These are phyloP conservation scores for Emydocephalus ijimae DNA, from an alignment of 2,113 vertebrate genomes.

Conservation along the genomic window DNA sequence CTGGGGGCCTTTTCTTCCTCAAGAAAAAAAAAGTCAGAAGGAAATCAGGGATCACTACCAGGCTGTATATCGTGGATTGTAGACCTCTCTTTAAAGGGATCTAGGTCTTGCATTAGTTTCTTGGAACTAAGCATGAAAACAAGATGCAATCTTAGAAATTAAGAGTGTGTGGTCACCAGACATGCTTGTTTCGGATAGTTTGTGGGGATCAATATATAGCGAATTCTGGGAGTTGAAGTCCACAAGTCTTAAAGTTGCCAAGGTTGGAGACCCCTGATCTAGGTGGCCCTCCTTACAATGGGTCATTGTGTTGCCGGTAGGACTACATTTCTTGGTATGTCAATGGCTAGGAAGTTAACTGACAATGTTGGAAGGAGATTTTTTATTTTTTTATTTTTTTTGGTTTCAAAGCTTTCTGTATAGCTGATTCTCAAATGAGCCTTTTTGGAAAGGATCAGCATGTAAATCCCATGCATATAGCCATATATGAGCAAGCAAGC, in stretches of 20 bases:
- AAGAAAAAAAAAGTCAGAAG: not conserved
- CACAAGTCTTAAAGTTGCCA: too few species aligned
- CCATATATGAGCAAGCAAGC: not conserved
- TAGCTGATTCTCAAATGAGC: not conserved
- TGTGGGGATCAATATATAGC: not conserved
- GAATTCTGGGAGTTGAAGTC: too few species aligned
- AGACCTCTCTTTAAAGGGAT: not conserved
- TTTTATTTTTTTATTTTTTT: too few species aligned
- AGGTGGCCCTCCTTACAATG: not conserved
- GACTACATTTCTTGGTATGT: not conserved
- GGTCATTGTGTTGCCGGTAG: not conserved
- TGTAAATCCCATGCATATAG: not conserved
- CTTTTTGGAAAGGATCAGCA: not conserved
- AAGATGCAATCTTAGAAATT: not conserved
- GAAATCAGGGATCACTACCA: not conserved
- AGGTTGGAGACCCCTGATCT: too few species aligned
- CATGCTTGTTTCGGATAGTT: not conserved
- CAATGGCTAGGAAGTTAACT: not conserved
- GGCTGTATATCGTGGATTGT: not conserved
- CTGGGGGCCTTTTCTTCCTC: not conserved
- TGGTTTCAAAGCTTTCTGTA: not conserved
- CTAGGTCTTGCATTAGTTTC: not conserved
- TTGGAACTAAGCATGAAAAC: not conserved
- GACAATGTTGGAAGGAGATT: not conserved
- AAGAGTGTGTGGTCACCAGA: not conserved